A percentile compares a stretch with the other conserved stretches of the same genome.
These are phyloP conservation scores for Podarcis muralis DNA, from an alignment of 2,113 vertebrate species.

Conservation along the genomic window DNA sequence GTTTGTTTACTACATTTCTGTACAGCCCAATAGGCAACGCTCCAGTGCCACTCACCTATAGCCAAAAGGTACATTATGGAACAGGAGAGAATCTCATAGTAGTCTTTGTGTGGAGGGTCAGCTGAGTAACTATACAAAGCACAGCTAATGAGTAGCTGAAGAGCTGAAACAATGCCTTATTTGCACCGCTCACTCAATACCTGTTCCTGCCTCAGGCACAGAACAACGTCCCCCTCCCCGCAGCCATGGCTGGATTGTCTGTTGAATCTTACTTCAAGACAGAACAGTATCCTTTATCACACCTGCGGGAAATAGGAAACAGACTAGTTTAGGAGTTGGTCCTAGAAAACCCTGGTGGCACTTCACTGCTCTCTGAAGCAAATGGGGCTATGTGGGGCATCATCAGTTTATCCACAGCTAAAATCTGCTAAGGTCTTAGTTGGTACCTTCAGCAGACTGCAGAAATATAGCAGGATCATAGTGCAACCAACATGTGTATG, in stretches of 20 bases:
- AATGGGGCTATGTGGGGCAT: not conserved
- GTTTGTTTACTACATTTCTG: too few species aligned
- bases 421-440: not conserved
- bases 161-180: not conserved
- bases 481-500: not conserved
- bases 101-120: not conserved
- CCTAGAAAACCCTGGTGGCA: not conserved
- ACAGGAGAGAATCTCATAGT: not conserved
- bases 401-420: not conserved
- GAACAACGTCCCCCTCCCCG: too few species aligned
- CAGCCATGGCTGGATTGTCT: too few species aligned
- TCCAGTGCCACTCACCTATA: not conserved
- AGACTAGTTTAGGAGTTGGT: too few species aligned
- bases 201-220: too few species aligned
- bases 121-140: not conserved
- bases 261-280: too few species aligned
- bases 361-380: not conserved
- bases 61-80: not conserved
- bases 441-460: not conserved
- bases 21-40: not conserved
- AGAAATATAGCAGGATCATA: not conserved
- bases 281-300: too few species aligned
- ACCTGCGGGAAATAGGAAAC: too few species aligned
- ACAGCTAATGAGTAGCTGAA: not conserved
- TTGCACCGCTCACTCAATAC: too few species aligned